Evolutionary conservation across 1,140 invertebrate genomes (phyloP).

Genomic region (Zaprionus tsacasi): DNA sequence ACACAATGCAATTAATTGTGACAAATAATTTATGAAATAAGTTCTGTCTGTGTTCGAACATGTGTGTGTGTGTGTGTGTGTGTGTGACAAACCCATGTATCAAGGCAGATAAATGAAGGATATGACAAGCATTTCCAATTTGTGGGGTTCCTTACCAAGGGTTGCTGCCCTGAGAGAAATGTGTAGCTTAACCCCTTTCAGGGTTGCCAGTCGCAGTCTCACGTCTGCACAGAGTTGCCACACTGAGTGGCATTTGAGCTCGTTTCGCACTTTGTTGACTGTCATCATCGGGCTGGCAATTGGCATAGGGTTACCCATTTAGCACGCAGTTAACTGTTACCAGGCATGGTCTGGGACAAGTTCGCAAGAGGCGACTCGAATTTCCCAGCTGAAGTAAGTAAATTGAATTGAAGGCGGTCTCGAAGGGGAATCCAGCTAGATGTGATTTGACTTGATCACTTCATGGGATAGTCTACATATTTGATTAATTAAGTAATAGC

Average conservation of each 20-base stretch:
- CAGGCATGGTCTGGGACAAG: constrained; percentile 17
- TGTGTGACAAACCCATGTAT: constrained; percentile 67
- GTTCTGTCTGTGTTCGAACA: constrained; percentile 22
- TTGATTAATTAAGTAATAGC: too few species aligned
- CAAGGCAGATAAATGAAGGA: constrained; percentile 77
- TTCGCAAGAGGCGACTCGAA: constrained; percentile 5
- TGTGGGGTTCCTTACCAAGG: constrained; percentile 47
- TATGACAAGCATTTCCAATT: constrained; percentile 84
- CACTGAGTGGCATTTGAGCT: constrained; percentile 66
- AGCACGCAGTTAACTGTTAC: background rate
- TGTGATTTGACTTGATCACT: background rate
- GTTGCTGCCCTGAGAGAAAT: constrained; percentile 44
- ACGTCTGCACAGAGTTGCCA: background rate
- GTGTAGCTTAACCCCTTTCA: constrained; percentile 67
- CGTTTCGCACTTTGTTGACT: constrained; percentile 65
- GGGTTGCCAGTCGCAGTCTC: constrained; percentile 14
- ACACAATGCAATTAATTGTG: constrained; percentile 84
- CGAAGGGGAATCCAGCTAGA: background rate
- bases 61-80: constrained; percentile 13
- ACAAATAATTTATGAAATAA: constrained; percentile 84
- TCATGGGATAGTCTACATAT: background rate
- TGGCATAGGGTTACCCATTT: constrained; percentile 36
- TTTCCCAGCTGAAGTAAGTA: constrained; percentile 4
- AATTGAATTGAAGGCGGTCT: background rate
- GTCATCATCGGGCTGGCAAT: constrained; percentile 35